phyloP scores from a whole-genome alignment of 64 coral and sea anemone genomes.

The Pachyseris speciosa region DNA sequence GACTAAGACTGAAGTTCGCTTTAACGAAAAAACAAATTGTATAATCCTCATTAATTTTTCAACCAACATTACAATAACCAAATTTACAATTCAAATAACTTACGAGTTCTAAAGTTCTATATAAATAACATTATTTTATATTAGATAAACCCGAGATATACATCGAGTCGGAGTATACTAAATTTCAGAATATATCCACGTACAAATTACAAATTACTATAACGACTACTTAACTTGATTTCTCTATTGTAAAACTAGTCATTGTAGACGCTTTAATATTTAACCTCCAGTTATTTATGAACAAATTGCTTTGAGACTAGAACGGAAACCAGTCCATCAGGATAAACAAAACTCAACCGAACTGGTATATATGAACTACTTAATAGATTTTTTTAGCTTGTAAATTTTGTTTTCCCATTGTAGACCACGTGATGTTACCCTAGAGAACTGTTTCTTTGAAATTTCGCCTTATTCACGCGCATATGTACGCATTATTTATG shows the following conservation, averaged over 20 bases:
- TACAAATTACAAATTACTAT: neutral
- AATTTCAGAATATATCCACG: neutral
- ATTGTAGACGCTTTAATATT: neutral
- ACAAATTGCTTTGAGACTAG: too few relatives aligned
- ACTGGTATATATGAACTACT: too few relatives aligned
- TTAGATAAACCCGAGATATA: neutral
- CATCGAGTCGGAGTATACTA: neutral
- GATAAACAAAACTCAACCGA: too few relatives aligned
- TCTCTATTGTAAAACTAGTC: neutral
- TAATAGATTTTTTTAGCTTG: too few relatives aligned
- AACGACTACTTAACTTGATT: neutral
- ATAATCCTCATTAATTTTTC: neutral
- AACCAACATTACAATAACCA: neutral
- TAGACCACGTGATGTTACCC: too few relatives aligned
- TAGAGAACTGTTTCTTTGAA: too few relatives aligned
- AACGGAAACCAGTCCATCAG: too few relatives aligned
- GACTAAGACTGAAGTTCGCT: neutral
- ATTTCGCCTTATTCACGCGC: too few relatives aligned
- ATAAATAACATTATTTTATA: slow-evolving; percentile 27
- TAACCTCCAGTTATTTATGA: neutral
- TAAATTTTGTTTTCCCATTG: too few relatives aligned
- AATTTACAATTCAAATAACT: slow-evolving; percentile 25
- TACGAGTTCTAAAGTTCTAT: neutral
- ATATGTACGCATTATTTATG: too few relatives aligned
- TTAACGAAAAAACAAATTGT: slow-evolving; percentile 1